Evolutionary conservation across 2,797 vertebrate genomes (phyloP).

Genomic region (Ctenopoma multispine): DNA sequence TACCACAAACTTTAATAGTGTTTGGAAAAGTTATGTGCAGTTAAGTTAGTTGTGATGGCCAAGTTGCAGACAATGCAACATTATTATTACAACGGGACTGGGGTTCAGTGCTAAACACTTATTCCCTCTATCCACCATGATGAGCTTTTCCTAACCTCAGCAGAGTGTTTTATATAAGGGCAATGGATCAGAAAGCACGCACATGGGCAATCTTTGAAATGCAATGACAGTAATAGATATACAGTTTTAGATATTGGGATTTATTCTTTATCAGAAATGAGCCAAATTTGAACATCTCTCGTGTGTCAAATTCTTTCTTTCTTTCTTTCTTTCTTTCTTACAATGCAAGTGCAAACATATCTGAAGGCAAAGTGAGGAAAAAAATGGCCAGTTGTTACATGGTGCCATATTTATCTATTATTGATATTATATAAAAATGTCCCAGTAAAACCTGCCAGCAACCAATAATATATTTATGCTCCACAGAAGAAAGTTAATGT

Average conservation of each 20-base stretch:
- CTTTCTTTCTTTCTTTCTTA: background rate
- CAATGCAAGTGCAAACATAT: slow-evolving; percentile 21
- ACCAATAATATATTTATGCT: slow-evolving; percentile 76
- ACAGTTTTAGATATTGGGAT: background rate
- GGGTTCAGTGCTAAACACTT: background rate
- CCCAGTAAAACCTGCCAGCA: slow-evolving; percentile 72
- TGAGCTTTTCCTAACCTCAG: background rate
- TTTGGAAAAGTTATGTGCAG: background rate
- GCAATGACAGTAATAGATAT: background rate
- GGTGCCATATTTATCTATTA: slow-evolving; percentile 72
- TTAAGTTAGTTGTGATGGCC: background rate
- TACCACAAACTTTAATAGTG: background rate
- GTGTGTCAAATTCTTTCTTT: slow-evolving; percentile 1
- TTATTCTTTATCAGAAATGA: background rate
- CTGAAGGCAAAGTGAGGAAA: background rate
- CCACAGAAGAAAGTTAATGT: slow-evolving; percentile 56
- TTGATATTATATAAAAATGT: slow-evolving; percentile 76
- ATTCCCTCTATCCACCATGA: background rate
- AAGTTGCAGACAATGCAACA: background rate
- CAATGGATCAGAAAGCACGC: background rate
- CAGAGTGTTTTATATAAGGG: background rate
- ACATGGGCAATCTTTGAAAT: background rate
- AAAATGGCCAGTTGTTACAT: slow-evolving; percentile 55
- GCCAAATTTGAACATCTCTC: background rate
- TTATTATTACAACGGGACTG: background rate